phyloP scores from a whole-genome alignment of 2,888 invertebrate species.

The Bombylius major region DNA sequence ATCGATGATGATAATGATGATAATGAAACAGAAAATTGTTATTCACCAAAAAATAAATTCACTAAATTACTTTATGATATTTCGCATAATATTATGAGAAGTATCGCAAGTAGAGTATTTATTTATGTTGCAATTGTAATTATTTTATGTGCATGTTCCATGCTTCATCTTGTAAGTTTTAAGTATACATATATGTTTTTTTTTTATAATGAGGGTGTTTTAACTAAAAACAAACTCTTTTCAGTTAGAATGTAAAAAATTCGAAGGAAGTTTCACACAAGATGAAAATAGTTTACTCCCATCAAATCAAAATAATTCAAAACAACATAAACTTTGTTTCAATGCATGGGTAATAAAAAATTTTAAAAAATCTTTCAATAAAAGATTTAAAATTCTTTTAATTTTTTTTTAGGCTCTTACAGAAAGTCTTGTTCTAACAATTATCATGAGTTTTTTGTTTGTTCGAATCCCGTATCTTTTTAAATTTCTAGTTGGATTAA shows the following conservation, averaged over 20 bases:
- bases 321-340: conserved; percentile 23
- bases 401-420: conserved; percentile 35
- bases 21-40: neutral
- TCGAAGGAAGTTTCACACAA: conserved; percentile 2
- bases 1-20: conserved; percentile 14
- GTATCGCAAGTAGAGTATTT: conserved; percentile 45
- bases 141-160: conserved; percentile 49
- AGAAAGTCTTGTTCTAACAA: conserved; percentile 42
- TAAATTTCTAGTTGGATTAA: conserved; percentile 58
- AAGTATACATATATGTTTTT: neutral
- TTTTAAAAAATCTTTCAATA: neutral
- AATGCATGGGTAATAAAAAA: conserved; percentile 31
- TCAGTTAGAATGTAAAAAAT: conserved; percentile 21
- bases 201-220: too few relatives aligned
- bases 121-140: conserved; percentile 56
- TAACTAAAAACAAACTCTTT: neutral
- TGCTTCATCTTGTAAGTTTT: conserved; percentile 45
- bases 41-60: conserved; percentile 39
- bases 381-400: neutral
- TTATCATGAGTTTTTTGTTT: conserved; percentile 65
- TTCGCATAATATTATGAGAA: conserved; percentile 49
- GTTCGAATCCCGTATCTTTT: conserved; percentile 71
- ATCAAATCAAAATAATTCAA: neutral
- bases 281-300: conserved; percentile 4
- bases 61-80: conserved; percentile 46